Conservation (phyloP, 2,888 invertebrate species). For the Acanthosepion lycidas region DNA sequence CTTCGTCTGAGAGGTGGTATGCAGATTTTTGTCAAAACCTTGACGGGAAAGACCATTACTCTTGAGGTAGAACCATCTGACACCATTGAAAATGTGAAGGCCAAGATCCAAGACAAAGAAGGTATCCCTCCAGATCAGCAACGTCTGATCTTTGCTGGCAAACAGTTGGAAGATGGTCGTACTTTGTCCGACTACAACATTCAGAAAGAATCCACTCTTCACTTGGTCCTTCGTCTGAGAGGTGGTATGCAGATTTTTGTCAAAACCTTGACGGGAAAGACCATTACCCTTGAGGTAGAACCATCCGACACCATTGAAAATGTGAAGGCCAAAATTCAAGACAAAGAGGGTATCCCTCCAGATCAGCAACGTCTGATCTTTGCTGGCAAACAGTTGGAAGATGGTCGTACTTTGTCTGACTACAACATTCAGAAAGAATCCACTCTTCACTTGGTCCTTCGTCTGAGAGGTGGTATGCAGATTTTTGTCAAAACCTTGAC, state of each 20-base stretch:
- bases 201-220: conserved; percentile 95
- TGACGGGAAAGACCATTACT: conserved; percentile 75
- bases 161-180: conserved; percentile 95
- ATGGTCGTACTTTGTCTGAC: conserved; percentile 92
- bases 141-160: conserved; percentile 93
- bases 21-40: conserved; percentile 83
- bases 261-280: conserved; percentile 75
- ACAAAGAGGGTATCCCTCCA: conserved; percentile 79
- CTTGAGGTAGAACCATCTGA: conserved; percentile 85
- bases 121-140: conserved; percentile 84
- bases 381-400: conserved; percentile 95
- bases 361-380: conserved; percentile 93
- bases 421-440: conserved; percentile 97
- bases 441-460: conserved; percentile 90
- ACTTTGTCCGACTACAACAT: conserved; percentile 95
- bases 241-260: conserved; percentile 82
- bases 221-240: conserved; percentile 89
- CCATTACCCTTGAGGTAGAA: conserved; percentile 78
- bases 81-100: conserved; percentile 94
- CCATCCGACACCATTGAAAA: conserved; percentile 95
- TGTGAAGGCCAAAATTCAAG: conserved; percentile 83
- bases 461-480: conserved; percentile 86
- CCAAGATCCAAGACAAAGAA: conserved; percentile 78
- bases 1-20: conserved; percentile 86
- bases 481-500: conserved; percentile 80